phyloP scores from a whole-genome alignment of 2,888 invertebrate species.

The Thysanoteuthis rhombus region DNA sequence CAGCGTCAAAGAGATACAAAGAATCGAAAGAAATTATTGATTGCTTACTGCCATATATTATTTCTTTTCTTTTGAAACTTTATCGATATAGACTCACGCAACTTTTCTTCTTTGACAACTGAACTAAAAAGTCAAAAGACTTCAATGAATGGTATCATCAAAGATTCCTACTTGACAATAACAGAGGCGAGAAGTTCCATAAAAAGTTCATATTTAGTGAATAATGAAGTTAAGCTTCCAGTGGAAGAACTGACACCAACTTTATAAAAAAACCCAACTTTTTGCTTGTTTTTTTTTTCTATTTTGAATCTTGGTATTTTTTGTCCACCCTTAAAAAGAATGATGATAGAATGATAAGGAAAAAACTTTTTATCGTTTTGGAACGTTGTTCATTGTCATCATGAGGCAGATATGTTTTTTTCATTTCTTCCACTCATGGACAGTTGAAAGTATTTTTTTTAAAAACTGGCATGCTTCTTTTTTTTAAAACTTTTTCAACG shows the following conservation, averaged over 20 bases:
- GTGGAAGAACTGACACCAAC: not conserved
- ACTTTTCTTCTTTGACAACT: not conserved
- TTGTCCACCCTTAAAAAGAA: not conserved
- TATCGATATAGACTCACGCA: not conserved
- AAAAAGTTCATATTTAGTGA: not conserved
- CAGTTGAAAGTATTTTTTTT: not conserved
- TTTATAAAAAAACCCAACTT: not conserved
- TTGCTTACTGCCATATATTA: not conserved
- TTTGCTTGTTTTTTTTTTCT: not conserved
- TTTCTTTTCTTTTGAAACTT: not conserved
- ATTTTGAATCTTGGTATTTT: not conserved
- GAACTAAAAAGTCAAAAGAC: not conserved
- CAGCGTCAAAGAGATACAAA: too few species aligned
- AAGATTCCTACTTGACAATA: not conserved
- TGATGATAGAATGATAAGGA: not conserved
- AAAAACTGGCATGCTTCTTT: not conserved
- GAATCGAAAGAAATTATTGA: too few species aligned
- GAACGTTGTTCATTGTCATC: not conserved
- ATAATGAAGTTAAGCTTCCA: not conserved
- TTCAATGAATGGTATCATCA: not conserved
- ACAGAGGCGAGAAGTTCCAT: too few species aligned
- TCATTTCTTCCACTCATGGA: not conserved
- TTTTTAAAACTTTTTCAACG: not conserved
- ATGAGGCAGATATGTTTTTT: not conserved
- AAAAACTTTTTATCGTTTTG: too few species aligned